These are phyloP conservation scores for Lates calcarifer DNA, from an alignment of 2,113 vertebrate genomes.

Conservation along the genomic window DNA sequence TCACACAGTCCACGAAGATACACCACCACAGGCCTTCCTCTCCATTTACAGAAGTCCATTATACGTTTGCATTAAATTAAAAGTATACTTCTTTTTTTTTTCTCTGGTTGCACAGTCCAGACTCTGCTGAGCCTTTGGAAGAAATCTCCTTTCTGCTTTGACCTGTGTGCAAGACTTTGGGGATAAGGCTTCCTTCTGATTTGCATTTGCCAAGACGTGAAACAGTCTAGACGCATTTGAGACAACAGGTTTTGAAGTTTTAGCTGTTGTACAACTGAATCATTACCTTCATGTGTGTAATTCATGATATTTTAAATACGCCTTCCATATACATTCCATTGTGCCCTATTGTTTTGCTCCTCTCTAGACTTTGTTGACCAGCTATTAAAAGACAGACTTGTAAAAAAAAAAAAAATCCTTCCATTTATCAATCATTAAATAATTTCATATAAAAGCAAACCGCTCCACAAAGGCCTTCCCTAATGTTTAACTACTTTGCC, in stretches of 20 bases:
- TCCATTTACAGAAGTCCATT: conserved; percentile 29
- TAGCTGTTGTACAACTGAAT: neutral
- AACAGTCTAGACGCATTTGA: conserved; percentile 46
- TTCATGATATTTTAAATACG: conserved; percentile 7
- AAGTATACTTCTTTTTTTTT: conserved; percentile 20
- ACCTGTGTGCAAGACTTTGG: conserved; percentile 66
- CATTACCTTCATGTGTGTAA: conserved; percentile 21
- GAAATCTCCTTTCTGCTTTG: conserved; percentile 50
- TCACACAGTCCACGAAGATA: conserved; percentile 48
- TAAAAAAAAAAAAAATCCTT: conserved; percentile 75
- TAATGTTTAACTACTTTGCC: conserved; percentile 45
- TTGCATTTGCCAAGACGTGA: conserved; percentile 48
- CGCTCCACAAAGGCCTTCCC: conserved; percentile 46
- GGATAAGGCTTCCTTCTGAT: conserved; percentile 73
- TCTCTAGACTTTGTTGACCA: conserved; percentile 41
- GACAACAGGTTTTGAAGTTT: conserved; percentile 22
- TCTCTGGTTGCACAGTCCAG: conserved; percentile 46
- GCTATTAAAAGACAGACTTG: conserved; percentile 64
- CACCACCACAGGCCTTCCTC: conserved; percentile 35
- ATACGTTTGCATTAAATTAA: conserved; percentile 57
- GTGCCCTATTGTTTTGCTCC: conserved; percentile 26
- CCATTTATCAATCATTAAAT: conserved; percentile 81
- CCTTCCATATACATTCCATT: conserved; percentile 64
- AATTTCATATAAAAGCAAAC: conserved; percentile 82
- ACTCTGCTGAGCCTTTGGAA: conserved; percentile 32